These are phyloP conservation scores for Holothuria glaberrima DNA, from an alignment of 35 echinoderm and acorn worm genomes.

Conservation along the genomic window DNA sequence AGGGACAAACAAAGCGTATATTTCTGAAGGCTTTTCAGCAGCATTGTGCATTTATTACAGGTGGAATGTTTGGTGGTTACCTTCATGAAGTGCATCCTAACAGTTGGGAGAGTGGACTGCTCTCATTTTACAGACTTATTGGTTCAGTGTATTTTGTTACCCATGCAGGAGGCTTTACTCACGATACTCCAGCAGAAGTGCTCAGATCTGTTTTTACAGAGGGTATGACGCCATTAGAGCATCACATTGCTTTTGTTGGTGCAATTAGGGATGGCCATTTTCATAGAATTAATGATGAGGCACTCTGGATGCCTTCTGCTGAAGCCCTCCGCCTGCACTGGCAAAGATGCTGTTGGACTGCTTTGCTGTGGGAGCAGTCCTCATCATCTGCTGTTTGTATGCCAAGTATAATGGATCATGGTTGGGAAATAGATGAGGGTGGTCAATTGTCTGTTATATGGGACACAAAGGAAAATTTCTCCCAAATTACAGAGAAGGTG, in stretches of 20 bases:
- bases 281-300: slow-evolving; percentile 54
- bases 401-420: slow-evolving; percentile 27
- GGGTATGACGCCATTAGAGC: background rate
- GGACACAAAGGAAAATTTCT: slow-evolving; percentile 42
- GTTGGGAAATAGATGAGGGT: slow-evolving; percentile 1
- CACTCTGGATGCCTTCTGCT: slow-evolving; percentile 37
- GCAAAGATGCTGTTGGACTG: slow-evolving; percentile 40
- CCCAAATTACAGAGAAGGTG: slow-evolving; percentile 1
- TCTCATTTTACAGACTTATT: slow-evolving; percentile 52
- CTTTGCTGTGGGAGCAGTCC: slow-evolving; percentile 33
- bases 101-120: background rate
- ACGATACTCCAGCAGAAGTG: slow-evolving; percentile 16
- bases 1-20: slow-evolving; percentile 16
- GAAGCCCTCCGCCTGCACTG: slow-evolving; percentile 33
- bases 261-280: background rate
- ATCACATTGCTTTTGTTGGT: background rate
- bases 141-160: slow-evolving; percentile 34
- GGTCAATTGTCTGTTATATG: slow-evolving; percentile 24
- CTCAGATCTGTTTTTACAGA: background rate
- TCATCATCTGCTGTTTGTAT: background rate
- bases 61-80: slow-evolving; percentile 1
- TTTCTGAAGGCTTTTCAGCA: slow-evolving; percentile 18
- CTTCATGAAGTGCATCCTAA: background rate
- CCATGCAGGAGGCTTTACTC: slow-evolving; percentile 14
- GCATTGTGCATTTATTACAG: slow-evolving; percentile 39